A percentile compares a stretch with the other conserved stretches of the same genome.
phyloP scores from a whole-genome alignment of 2,888 invertebrate species.

The Calameuta filiformis region DNA sequence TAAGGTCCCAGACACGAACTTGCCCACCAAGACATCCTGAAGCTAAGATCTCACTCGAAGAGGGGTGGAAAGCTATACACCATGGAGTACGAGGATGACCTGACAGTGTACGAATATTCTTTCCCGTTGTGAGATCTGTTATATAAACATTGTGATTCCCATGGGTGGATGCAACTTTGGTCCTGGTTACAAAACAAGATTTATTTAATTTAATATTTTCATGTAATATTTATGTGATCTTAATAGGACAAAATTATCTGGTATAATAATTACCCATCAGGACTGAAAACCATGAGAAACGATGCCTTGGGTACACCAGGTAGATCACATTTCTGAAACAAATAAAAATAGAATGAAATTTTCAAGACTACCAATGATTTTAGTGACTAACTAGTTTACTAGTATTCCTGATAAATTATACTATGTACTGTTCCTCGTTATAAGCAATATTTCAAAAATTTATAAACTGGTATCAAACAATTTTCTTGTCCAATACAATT shows the following conservation, averaged over 20 bases:
- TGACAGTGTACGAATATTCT: constrained; percentile 79
- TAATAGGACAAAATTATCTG: constrained; percentile 5
- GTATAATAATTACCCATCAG: constrained; percentile 76
- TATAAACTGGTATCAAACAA: neutral
- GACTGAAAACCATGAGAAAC: constrained; percentile 89
- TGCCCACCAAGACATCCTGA: constrained; percentile 91
- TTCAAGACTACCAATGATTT: neutral
- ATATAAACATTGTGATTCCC: constrained; percentile 91
- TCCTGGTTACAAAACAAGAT: constrained; percentile 65
- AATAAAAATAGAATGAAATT: constrained; percentile 12
- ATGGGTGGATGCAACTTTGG: constrained; percentile 87
- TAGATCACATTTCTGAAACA: constrained; percentile 75
- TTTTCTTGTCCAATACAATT: neutral
- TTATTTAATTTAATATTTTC: constrained; percentile 1
- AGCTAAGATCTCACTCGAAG: constrained; percentile 84
- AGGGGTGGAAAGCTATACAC: constrained; percentile 91
- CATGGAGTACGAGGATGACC: constrained; percentile 92
- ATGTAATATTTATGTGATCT: constrained; percentile 1
- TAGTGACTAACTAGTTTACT: neutral
- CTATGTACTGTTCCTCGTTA: neutral
- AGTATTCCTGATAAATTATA: neutral
- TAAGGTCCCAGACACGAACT: constrained; percentile 89
- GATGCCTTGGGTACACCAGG: constrained; percentile 83
- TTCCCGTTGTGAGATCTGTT: constrained; percentile 81
- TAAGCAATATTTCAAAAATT: neutral